phyloP scores from a whole-genome alignment of 1,140 invertebrate genomes.

The Drosophila burlai region DNA sequence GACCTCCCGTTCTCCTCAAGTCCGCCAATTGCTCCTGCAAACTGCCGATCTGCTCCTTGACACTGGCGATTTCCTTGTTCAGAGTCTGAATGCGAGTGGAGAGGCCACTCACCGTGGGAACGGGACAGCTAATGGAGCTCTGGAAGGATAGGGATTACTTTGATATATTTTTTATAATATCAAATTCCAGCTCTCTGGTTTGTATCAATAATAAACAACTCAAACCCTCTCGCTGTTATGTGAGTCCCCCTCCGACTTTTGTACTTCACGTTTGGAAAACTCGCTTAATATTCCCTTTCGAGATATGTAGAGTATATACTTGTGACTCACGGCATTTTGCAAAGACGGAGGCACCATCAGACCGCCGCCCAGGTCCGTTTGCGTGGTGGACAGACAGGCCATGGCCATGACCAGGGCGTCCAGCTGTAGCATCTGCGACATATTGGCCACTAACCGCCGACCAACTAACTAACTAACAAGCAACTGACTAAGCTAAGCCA shows the following conservation, averaged over 20 bases:
- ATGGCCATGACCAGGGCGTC: conserved; percentile 72
- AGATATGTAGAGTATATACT: too few relatives aligned
- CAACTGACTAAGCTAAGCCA: conserved; percentile 12
- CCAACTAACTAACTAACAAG: neutral
- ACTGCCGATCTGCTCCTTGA: conserved; percentile 52
- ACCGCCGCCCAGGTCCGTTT: conserved; percentile 45
- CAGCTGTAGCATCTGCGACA: conserved; percentile 67
- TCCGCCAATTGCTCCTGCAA: conserved; percentile 67
- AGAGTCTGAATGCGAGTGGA: conserved; percentile 49
- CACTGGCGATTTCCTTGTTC: conserved; percentile 30
- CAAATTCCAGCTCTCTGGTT: neutral
- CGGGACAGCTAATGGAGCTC: conserved; percentile 35
- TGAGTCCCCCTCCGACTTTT: neutral
- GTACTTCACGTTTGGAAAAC: neutral
- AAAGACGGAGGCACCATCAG: conserved; percentile 20
- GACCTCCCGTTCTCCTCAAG: conserved; percentile 18
- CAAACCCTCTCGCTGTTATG: neutral
- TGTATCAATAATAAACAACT: neutral
- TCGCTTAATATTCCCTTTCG: neutral
- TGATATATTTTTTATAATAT: neutral
- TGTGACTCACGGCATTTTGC: conserved; percentile 48
- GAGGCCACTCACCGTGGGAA: conserved; percentile 40
- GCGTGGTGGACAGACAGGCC: conserved; percentile 70
- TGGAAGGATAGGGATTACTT: neutral
- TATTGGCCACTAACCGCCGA: conserved; percentile 12